Evolutionary conservation across 2,113 vertebrate genomes (phyloP).

Genomic region (Heloderma charlesbogerti): DNA sequence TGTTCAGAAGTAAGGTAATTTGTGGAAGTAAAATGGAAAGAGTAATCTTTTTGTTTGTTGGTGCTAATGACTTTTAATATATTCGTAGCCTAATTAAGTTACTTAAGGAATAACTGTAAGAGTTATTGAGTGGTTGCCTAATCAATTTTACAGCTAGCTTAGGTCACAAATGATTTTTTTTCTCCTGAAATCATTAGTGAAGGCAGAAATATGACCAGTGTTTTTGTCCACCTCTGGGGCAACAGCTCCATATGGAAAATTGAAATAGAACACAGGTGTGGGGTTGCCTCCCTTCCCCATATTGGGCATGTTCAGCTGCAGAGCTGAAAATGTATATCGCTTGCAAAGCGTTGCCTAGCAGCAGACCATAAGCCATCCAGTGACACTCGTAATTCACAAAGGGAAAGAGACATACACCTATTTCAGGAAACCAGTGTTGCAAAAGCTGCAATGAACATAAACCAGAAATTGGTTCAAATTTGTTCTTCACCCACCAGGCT

Average conservation of each 20-base stretch:
- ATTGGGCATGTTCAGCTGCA: not conserved
- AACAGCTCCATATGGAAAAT: not conserved
- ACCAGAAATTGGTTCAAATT: not conserved
- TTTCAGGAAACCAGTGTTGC: not conserved
- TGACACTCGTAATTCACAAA: slow-evolving; percentile 10
- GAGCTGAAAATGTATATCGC: not conserved
- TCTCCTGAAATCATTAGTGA: not conserved
- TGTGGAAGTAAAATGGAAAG: not conserved
- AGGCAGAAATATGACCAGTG: not conserved
- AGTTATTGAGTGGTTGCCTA: not conserved
- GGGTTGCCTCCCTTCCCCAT: slow-evolving; percentile 6
- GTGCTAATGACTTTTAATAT: not conserved
- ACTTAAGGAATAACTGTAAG: slow-evolving; percentile 9
- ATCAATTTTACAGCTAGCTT: slow-evolving; percentile 13
- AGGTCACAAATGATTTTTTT: not conserved
- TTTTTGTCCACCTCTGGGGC: rapidly evolving
- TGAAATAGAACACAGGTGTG: slow-evolving; percentile 1
- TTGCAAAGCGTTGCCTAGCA: slow-evolving; percentile 54
- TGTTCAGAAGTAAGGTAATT: slow-evolving; percentile 11
- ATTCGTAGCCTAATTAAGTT: slow-evolving; percentile 27
- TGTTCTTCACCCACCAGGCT: not conserved
- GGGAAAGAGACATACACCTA: not conserved
- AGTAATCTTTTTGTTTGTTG: not conserved
- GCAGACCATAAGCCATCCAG: not conserved
- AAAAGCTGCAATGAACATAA: slow-evolving; percentile 16